phyloP scores from a whole-genome alignment of 2,797 vertebrate species.

The Xenentodon cancila region DNA sequence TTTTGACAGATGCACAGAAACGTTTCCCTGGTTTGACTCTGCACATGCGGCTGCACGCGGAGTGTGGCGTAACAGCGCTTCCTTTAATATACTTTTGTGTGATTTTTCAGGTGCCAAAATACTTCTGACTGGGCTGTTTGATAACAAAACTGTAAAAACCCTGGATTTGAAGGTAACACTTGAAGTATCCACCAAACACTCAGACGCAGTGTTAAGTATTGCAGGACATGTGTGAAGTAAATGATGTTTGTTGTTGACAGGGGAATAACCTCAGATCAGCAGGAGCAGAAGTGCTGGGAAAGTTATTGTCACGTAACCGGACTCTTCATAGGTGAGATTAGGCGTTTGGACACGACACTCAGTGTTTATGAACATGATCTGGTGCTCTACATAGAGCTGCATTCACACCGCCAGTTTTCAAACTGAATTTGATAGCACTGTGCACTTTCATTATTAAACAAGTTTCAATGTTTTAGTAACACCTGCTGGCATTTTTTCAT shows the following conservation, averaged over 20 bases:
- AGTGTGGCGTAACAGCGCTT: background rate
- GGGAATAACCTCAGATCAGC: constrained; percentile 90
- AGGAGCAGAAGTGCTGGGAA: constrained; percentile 89
- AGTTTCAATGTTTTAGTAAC: too few relatives aligned
- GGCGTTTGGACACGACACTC: too few relatives aligned
- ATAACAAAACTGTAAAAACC: constrained; percentile 84
- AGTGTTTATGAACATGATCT: too few relatives aligned
- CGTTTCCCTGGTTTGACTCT: too few relatives aligned
- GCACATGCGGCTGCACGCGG: too few relatives aligned
- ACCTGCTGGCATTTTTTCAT: too few relatives aligned
- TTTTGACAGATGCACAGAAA: too few relatives aligned
- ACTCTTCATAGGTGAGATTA: constrained; percentile 87
- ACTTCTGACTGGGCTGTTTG: constrained; percentile 87
- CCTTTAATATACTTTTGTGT: constrained; percentile 13
- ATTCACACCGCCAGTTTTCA: too few relatives aligned
- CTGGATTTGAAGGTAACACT: constrained; percentile 91
- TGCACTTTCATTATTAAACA: too few relatives aligned
- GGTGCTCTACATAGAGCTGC: background rate
- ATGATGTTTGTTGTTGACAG: constrained; percentile 68
- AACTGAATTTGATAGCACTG: too few relatives aligned
- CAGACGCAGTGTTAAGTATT: background rate
- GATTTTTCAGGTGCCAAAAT: constrained; percentile 81
- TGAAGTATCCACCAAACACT: background rate
- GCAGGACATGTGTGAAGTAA: background rate
- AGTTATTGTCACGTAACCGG: constrained; percentile 88